Evolutionary conservation across 1,140 invertebrate species (phyloP), one percentile per base, ranked within the genome.

Genomic region (Sinella curviseta): DNA sequence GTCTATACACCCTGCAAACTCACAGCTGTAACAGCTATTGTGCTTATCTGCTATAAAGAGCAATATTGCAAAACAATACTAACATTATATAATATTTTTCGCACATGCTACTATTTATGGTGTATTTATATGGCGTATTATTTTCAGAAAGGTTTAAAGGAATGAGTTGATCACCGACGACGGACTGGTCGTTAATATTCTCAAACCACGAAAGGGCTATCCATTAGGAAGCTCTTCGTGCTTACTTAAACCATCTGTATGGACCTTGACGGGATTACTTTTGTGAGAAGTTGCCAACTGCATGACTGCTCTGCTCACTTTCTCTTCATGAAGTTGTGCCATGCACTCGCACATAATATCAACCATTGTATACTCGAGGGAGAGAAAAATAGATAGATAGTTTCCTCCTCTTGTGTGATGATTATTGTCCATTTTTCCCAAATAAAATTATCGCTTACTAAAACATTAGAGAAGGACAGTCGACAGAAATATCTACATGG

Each of bases 271-370:
- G 24, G n/a, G n/a, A 60, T 60, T 60, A 24, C 12, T 14, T 60
- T 60, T 60, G 55, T 60, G 55, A 60, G 55, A 60, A 60, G 55
- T 60, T 60, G 55, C 55, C 55, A 60, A 60, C 14, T 60, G 55
- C 39, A 8, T 4, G 39, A 8, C 17, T 48, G 4, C 17, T 4
- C 4, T 8, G 39, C 39, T 48, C 39, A n/a, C n/a, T n/a, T n/a
- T n/a, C n/a, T n/a, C n/a, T n/a, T n/a, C n/a, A n/a, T n/a, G n/a
- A n/a, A n/a, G n/a, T n/a, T n/a, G n/a, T n/a, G 39, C 4, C 4
- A 48, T 48, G 39, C 4, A 48, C 4, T 8, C 24, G 24, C 55
- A 60, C 8, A 60, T 17, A 24, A 60, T 60, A 24, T 24, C 8
- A 60, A 60, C 12, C 4, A 17, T 48, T 8, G 39, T 17, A 48